Percentiles rank a stretch among this genome's conserved stretches.
phyloP scores from a whole-genome alignment of 2,113 vertebrate species.

The Lepisosteus oculatus region DNA sequence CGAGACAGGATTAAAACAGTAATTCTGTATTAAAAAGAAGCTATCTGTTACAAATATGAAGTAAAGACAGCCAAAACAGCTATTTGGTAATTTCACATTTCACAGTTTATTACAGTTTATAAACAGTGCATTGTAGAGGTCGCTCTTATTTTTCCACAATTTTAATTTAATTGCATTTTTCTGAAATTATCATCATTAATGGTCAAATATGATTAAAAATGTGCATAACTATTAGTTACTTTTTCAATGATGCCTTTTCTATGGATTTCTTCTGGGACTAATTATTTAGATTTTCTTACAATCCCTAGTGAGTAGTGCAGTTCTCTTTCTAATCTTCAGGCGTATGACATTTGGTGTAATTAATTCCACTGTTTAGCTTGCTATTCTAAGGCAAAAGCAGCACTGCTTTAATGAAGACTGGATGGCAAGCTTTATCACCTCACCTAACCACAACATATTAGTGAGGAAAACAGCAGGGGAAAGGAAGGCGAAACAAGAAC shows the following conservation, averaged over 20 bases:
- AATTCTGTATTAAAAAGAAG: too few relatives aligned
- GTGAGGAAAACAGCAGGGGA: neutral
- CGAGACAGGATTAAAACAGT: too few relatives aligned
- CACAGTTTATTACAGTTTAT: too few relatives aligned
- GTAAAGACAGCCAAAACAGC: too few relatives aligned
- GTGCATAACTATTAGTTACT: conserved; percentile 6
- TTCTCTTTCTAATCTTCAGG: conserved; percentile 51
- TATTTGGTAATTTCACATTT: too few relatives aligned
- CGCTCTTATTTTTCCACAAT: too few relatives aligned
- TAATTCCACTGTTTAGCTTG: conserved; percentile 56
- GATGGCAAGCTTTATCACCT: conserved; percentile 42
- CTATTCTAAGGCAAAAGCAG: conserved; percentile 43
- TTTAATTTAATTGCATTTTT: too few relatives aligned
- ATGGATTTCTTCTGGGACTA: conserved; percentile 44
- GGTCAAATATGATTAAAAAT: neutral
- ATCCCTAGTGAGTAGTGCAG: conserved; percentile 42
- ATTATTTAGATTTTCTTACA: conserved; percentile 53
- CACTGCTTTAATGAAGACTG: conserved; percentile 42
- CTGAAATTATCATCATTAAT: neutral
- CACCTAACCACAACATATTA: conserved; percentile 34
- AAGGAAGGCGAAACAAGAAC: neutral
- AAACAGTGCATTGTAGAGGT: too few relatives aligned
- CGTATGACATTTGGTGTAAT: conserved; percentile 61
- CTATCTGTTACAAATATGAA: too few relatives aligned
- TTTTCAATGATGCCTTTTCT: conserved; percentile 33